Percentiles rank a stretch among this genome's conserved stretches.
These are phyloP conservation scores for Emmelina monodactyla DNA, from an alignment of 2,888 invertebrate genomes.

Conservation along the genomic window DNA sequence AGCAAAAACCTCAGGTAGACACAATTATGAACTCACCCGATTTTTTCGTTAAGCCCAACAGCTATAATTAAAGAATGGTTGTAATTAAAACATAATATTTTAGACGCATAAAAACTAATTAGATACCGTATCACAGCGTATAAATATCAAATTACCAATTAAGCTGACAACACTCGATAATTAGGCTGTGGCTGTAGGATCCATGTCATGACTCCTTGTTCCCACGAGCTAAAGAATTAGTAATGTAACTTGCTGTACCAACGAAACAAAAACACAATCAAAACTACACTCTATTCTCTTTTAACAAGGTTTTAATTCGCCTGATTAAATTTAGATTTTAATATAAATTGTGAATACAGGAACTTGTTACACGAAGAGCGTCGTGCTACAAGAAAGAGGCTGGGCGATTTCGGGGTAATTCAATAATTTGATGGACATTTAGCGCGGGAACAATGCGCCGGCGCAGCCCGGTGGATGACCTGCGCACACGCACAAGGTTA, in stretches of 20 bases:
- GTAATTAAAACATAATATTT: neutral
- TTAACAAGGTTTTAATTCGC: too few relatives aligned
- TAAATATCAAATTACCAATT: conserved; percentile 31
- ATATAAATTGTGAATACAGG: conserved; percentile 22
- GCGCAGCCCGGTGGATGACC: conserved; percentile 36
- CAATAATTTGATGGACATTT: conserved; percentile 42
- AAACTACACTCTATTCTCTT: too few relatives aligned
- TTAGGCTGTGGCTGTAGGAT: conserved; percentile 24
- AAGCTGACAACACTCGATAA: conserved; percentile 27
- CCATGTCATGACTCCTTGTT: conserved; percentile 22
- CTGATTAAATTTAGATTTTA: too few relatives aligned
- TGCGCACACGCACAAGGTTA: too few relatives aligned
- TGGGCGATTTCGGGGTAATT: conserved; percentile 38
- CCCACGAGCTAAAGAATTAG: conserved; percentile 20
- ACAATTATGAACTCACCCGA: too few relatives aligned
- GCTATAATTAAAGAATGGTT: neutral
- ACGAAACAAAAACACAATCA: too few relatives aligned
- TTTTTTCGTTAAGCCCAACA: too few relatives aligned
- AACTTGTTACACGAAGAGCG: conserved; percentile 32
- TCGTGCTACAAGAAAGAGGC: conserved; percentile 44
- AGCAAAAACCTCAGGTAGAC: conserved; percentile 1
- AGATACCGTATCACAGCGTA: conserved; percentile 1
- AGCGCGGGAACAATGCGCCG: conserved; percentile 38
- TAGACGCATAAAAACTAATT: conserved; percentile 8
- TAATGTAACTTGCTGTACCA: neutral